A percentile compares a stretch with the other conserved stretches of the same genome.
phyloP scores from a whole-genome alignment of 1,140 invertebrate genomes.

The Zaprionus nigranus region DNA sequence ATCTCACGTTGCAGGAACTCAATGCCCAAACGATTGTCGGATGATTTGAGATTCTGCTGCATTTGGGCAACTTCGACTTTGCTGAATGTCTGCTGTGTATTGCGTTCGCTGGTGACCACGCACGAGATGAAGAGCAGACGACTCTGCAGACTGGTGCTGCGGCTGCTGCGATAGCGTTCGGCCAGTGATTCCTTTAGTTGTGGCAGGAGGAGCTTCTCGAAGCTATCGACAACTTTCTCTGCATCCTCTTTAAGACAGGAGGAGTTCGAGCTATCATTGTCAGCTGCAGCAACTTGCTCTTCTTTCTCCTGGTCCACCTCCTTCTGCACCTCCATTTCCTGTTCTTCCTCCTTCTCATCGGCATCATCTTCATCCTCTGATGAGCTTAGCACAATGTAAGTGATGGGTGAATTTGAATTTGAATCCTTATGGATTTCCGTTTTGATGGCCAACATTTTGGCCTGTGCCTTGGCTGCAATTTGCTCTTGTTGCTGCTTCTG shows the following conservation, averaged over 20 bases:
- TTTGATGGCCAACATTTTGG: not conserved
- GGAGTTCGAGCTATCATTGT: slow-evolving; percentile 40
- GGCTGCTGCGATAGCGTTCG: slow-evolving; percentile 54
- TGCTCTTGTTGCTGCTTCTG: not conserved
- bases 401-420: too few relatives aligned
- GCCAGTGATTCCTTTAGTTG: slow-evolving; percentile 49
- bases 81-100: slow-evolving; percentile 57
- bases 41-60: slow-evolving; percentile 66
- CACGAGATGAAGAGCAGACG: slow-evolving; percentile 73
- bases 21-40: slow-evolving; percentile 56
- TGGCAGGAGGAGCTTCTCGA: slow-evolving; percentile 74
- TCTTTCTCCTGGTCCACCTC: not conserved
- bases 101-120: slow-evolving; percentile 71
- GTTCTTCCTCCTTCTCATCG: not conserved
- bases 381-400: slow-evolving; percentile 54
- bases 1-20: slow-evolving; percentile 70
- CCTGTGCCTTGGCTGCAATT: not conserved
- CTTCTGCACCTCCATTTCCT: too few relatives aligned
- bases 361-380: slow-evolving; percentile 46
- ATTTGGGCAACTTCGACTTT: slow-evolving; percentile 68
- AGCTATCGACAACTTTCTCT: slow-evolving; percentile 64
- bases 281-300: not conserved
- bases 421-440: slow-evolving; percentile 18
- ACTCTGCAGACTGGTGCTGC: slow-evolving; percentile 40
- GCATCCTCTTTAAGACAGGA: slow-evolving; percentile 43